Percentiles rank a stretch among this genome's conserved stretches.
Evolutionary conservation across 2,888 invertebrate species (phyloP).

Genomic region (Deladenus siricidicola): DNA sequence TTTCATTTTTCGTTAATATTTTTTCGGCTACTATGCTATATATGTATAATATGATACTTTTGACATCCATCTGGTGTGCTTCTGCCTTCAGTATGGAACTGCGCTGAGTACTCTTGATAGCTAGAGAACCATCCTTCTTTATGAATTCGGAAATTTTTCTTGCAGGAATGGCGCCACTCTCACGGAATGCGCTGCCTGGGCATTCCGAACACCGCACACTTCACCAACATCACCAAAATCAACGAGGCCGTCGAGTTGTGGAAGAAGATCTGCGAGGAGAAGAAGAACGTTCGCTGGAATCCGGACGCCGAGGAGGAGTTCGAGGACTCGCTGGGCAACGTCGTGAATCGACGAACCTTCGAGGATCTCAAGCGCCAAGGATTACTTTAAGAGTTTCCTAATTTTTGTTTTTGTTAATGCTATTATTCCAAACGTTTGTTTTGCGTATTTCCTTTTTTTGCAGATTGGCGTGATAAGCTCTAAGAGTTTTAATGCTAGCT

Average conservation of each 20-base stretch:
- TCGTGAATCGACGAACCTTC: slow-evolving; percentile 92
- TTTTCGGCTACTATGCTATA: no score
- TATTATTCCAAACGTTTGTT: neutral
- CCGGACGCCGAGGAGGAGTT: slow-evolving; percentile 94
- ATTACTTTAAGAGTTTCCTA: slow-evolving; percentile 75
- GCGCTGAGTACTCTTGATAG: neutral
- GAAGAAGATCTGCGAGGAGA: slow-evolving; percentile 22
- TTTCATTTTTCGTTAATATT: no score
- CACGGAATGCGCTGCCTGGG: slow-evolving; percentile 94
- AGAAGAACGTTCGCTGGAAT: slow-evolving; percentile 59
- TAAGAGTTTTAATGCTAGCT: no score
- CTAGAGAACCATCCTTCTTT: slow-evolving; percentile 7
- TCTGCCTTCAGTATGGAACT: no score
- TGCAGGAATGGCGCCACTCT: slow-evolving; percentile 66
- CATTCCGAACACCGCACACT: slow-evolving; percentile 98
- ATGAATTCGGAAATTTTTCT: no score
- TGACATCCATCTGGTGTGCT: no score
- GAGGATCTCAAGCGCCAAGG: slow-evolving; percentile 98
- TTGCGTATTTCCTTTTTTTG: no score
- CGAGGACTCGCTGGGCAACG: slow-evolving; percentile 96
- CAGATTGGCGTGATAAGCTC: no score
- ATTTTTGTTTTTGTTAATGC: no score
- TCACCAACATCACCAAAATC: slow-evolving; percentile 90
- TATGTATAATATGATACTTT: no score
- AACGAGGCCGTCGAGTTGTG: slow-evolving; percentile 57